These are phyloP conservation scores for Chaenodraco wilsoni DNA, from an alignment of 2,797 vertebrate genomes.

Conservation along the genomic window DNA sequence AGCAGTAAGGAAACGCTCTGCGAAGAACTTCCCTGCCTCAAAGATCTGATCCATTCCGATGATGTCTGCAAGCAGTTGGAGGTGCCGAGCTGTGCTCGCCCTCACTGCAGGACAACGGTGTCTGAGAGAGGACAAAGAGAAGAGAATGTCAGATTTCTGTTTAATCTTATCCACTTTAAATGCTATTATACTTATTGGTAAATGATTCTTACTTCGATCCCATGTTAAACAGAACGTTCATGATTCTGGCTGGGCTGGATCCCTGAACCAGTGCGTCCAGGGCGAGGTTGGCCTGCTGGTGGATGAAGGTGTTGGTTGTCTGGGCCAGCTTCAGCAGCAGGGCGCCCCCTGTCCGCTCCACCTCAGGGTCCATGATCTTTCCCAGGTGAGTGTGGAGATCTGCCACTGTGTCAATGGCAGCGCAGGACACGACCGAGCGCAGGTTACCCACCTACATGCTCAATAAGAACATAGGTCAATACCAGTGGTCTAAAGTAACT, in stretches of 20 bases:
- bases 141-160: background rate
- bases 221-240: background rate
- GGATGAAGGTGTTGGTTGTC: background rate
- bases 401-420: constrained; percentile 81
- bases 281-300: background rate
- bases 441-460: constrained; percentile 84
- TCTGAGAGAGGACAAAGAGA: constrained; percentile 6
- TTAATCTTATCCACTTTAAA: background rate
- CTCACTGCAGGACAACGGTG: constrained; percentile 5
- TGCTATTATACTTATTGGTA: background rate
- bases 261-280: constrained; percentile 19
- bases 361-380: constrained; percentile 2
- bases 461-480: constrained; percentile 3
- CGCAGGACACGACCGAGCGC: constrained; percentile 79
- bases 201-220: constrained; percentile 10
- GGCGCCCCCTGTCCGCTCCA: background rate
- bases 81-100: background rate
- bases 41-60: background rate
- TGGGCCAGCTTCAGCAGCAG: constrained; percentile 17
- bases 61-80: background rate
- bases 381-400: constrained; percentile 3
- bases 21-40: background rate
- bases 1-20: constrained; percentile 6
- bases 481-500: too few relatives aligned
- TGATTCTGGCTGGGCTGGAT: background rate